A percentile compares a stretch with the other conserved stretches of the same genome.
Evolutionary conservation across 2,888 invertebrate species (phyloP).

Genomic region (Plutella xylostella): DNA sequence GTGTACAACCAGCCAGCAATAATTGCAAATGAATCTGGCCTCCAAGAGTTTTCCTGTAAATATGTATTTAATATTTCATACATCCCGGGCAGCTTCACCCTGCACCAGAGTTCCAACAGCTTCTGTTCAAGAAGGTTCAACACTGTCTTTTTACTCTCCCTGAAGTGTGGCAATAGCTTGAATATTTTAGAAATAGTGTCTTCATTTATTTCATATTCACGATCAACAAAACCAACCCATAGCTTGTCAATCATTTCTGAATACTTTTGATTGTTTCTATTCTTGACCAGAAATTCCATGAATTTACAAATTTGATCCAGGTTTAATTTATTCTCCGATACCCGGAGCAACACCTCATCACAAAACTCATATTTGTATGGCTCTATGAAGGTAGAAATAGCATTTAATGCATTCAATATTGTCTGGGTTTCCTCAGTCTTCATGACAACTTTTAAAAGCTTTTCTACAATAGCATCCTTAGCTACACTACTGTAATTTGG

Average conservation of each 20-base stretch:
- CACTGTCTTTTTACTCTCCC: constrained; percentile 70
- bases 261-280: constrained; percentile 54
- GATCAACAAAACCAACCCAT: constrained; percentile 74
- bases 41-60: constrained; percentile 43
- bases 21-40: constrained; percentile 47
- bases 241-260: constrained; percentile 71
- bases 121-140: constrained; percentile 70
- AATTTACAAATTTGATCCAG: constrained; percentile 72
- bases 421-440: constrained; percentile 60
- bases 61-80: constrained; percentile 57
- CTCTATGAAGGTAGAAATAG: constrained; percentile 46
- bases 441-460: constrained; percentile 49
- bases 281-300: constrained; percentile 61
- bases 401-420: constrained; percentile 50
- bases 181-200: constrained; percentile 70
- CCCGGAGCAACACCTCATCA: constrained; percentile 72
- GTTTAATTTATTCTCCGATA: constrained; percentile 69
- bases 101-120: constrained; percentile 67
- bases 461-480: constrained; percentile 59
- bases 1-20: constrained; percentile 69
- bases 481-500: constrained; percentile 38
- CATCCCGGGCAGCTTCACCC: constrained; percentile 53
- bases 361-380: constrained; percentile 65
- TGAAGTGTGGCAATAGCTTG: constrained; percentile 65
- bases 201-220: constrained; percentile 67